Base-by-base conservation (phyloP, 2,888 invertebrate species). In the Epiblema foenella region DNA sequence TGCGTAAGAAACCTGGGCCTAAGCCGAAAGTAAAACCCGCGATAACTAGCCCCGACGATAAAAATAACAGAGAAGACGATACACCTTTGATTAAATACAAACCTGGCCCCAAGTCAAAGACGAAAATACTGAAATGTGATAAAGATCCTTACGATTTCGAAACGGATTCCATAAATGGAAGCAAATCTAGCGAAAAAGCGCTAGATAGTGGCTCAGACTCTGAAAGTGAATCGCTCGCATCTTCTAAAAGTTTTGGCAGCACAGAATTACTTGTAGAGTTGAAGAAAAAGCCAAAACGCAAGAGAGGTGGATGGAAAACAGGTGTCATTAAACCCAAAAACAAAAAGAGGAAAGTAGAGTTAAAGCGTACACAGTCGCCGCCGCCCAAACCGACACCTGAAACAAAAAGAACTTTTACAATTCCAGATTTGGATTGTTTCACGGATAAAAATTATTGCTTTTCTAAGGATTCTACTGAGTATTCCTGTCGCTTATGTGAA, bases 401-500 rank as follows among this genome's bases (percentile, higher is more conserved):
- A 46, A 69, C 71, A 0, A 72, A 79, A 33, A 77, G 70, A 39
- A 42, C 76, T 17, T 49, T 77, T 8, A 76, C 75, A 51, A 78
- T 83, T 74, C 83, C 86, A 9, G 88, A 90, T 77, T 64, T 74
- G 20, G 79, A 84, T 69, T 89, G 88, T 75, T 93, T 89, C 67
- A 89, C 86, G 11, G 93, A 94, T 75, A 89, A 85, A 76, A 79
- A 80, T 8, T 94, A 94, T 76, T 94, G 91, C 74, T 93, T 93
- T 77, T 77, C 80, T 54, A 87, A 88, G 75, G 85, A 85, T 56
- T 80, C 86, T 17, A 80, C 78, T 2, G 83, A 80, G 39, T 94
- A 94, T 76, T 84, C 89, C 12, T 97, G 96, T 79, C 93, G 95
- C 72, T 82, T 95, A 12, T 97, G 97, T 80, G 73, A 81, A 0